phyloP scores from a whole-genome alignment of 1,140 invertebrate genomes.

The Colletes latitarsis region DNA sequence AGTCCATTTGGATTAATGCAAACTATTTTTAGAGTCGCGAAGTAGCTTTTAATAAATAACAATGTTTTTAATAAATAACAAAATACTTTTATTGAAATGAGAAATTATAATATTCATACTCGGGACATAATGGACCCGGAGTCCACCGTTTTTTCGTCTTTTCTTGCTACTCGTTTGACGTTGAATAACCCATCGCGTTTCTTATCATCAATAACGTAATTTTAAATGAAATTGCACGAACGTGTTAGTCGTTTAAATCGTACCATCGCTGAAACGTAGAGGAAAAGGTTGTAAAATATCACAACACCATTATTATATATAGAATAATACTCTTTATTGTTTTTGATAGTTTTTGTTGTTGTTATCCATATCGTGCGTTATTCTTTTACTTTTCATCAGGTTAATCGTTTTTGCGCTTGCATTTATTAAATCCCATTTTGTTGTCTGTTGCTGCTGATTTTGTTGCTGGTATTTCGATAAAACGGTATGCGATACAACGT shows the following conservation, averaged over 20 bases:
- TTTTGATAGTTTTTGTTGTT: conserved; percentile 78
- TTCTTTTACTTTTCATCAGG: conserved; percentile 66
- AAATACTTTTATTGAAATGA: no score
- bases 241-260: background rate
- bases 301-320: conserved; percentile 75
- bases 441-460: conserved; percentile 45
- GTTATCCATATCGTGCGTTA: conserved; percentile 77
- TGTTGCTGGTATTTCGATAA: conserved; percentile 57
- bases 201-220: no score
- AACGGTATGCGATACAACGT: conserved; percentile 61
- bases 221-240: no score
- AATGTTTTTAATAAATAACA: no score
- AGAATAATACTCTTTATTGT: conserved; percentile 82
- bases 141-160: no score
- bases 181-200: no score
- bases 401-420: conserved; percentile 50
- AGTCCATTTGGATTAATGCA: no score
- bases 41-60: no score
- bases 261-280: background rate
- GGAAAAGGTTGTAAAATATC: conserved; percentile 21
- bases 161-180: no score
- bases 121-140: no score
- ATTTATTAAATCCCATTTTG: conserved; percentile 45
- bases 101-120: no score
- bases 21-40: no score